Evolutionary conservation across 2,113 vertebrate genomes (phyloP).

Genomic region (Calyptomena viridis): DNA sequence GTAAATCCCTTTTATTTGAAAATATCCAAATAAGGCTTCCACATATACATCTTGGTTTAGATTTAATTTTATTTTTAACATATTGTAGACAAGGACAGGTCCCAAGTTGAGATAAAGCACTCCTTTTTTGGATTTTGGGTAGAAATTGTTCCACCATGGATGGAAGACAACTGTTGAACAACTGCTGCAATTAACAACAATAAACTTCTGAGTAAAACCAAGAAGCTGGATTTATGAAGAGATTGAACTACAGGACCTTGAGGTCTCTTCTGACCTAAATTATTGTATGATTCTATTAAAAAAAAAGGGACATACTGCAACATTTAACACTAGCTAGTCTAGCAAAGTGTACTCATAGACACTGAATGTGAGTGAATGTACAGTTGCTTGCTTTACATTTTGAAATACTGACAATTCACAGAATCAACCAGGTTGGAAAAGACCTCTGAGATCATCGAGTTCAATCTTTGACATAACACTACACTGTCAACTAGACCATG

Average conservation of each 20-base stretch:
- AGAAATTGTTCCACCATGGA: neutral
- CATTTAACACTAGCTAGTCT: neutral
- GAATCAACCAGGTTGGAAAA: too few species aligned
- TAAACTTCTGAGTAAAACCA: neutral
- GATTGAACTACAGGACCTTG: neutral
- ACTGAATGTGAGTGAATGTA: neutral
- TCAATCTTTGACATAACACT: too few species aligned
- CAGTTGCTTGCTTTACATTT: neutral
- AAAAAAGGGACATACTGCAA: neutral
- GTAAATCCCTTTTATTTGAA: constrained; percentile 44
- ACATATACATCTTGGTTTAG: neutral
- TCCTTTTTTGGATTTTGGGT: neutral
- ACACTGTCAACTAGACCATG: too few species aligned
- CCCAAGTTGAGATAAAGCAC: neutral
- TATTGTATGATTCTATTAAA: neutral
- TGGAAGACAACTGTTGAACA: neutral
- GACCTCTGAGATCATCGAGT: too few species aligned
- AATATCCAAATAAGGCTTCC: constrained; percentile 24
- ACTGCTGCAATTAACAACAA: neutral
- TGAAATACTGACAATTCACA: neutral
- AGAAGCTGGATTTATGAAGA: neutral
- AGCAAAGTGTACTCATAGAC: neutral
- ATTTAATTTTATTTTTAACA: neutral
- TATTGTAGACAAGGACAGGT: neutral
- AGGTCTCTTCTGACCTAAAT: neutral